Base-by-base conservation (phyloP, 2,113 vertebrate genomes). In the Rhinolophus ferrumequinum region DNA sequence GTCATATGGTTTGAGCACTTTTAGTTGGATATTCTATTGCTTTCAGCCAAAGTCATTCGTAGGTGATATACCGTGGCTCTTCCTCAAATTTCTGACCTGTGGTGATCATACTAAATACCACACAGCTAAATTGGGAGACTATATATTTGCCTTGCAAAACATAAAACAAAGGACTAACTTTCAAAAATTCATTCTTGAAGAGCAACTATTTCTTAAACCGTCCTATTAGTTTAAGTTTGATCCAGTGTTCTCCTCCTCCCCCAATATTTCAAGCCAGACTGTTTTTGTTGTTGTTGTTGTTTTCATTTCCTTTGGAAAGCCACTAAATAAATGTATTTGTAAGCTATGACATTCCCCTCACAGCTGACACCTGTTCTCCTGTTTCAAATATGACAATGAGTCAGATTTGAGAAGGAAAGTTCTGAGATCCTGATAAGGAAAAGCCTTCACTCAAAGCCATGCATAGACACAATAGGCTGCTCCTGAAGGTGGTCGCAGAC, bases 301-400 rank as follows among this genome's bases (percentile, higher is more conserved):
- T 64, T 54, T 38, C 22, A 41, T 92, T 76, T 94, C 88, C 54
- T 88, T 92, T 75, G 80, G 83, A 92, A 94, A 75, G 64, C 8
- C 18, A 41, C 62, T 93, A 94, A 93, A 72, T 76, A 85, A 41
- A 83, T 76, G 5, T 56, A 73, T 72, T 38, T 80, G 75, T 44
- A 75, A 90, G 79, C 38, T 11, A 75, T 66, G 58, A 52, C 50
- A 64, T 76, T 35, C 22, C 8, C 12, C 41, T 60, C 79, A 12
- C 77, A 96, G 84, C 87, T 94, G 95, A 94, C 94, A 95, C 64
- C 86, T 97, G 95, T 93, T 54, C 58, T 88, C 28, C 14, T 13
- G 47, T 21, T 75, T 97, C 90, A 95, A 79, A 62, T 13, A n/a
- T 12, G 38, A 75, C 90, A 93, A 52, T 18, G 50, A 35, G 75